A percentile compares a stretch with the other conserved stretches of the same genome.
Conservation (phyloP, 1,140 invertebrate genomes). For the Prorops nasuta region DNA sequence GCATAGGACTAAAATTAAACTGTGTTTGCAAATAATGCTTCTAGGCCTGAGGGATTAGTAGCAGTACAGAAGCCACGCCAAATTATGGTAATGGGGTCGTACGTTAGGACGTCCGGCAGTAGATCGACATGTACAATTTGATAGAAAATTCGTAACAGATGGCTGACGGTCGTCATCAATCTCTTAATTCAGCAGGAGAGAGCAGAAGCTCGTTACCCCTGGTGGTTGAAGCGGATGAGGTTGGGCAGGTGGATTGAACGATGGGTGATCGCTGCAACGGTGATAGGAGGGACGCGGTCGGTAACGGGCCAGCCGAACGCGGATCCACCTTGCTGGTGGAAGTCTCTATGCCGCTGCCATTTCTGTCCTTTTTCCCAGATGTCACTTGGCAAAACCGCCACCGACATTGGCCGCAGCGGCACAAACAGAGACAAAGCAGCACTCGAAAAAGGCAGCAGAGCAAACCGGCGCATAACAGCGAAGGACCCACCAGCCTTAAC, state of each 20-base stretch:
- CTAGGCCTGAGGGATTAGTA: conserved; percentile 23
- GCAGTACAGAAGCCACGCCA: too few relatives aligned
- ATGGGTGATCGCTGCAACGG: conserved; percentile 16
- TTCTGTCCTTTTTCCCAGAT: conserved; percentile 36
- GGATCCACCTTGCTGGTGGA: conserved; percentile 31
- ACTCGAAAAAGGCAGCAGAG: conserved; percentile 63
- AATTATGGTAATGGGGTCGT: too few relatives aligned
- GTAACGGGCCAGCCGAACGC: conserved; percentile 23
- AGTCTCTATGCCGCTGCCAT: too few relatives aligned
- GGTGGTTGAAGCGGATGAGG: conserved; percentile 26
- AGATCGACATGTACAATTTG: conserved; percentile 36
- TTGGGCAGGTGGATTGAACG: conserved; percentile 22
- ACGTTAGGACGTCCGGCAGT: too few relatives aligned
- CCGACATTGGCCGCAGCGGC: conserved; percentile 51
- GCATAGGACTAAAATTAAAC: conserved; percentile 35
- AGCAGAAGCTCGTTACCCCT: conserved; percentile 45
- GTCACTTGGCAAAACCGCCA: conserved; percentile 38
- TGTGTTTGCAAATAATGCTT: conserved; percentile 15
- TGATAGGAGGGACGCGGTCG: conserved; percentile 38
- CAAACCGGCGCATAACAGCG: conserved; percentile 64
- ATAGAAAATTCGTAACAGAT: conserved; percentile 32
- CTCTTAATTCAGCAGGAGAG: conserved; percentile 45
- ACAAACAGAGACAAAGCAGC: conserved; percentile 62
- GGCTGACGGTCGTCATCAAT: conserved; percentile 33
- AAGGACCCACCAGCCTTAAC: conserved; percentile 78